A percentile compares a stretch with the other conserved stretches of the same genome.
Evolutionary conservation across 2,888 invertebrate genomes (phyloP).

Genomic region (Eristalis tenax): DNA sequence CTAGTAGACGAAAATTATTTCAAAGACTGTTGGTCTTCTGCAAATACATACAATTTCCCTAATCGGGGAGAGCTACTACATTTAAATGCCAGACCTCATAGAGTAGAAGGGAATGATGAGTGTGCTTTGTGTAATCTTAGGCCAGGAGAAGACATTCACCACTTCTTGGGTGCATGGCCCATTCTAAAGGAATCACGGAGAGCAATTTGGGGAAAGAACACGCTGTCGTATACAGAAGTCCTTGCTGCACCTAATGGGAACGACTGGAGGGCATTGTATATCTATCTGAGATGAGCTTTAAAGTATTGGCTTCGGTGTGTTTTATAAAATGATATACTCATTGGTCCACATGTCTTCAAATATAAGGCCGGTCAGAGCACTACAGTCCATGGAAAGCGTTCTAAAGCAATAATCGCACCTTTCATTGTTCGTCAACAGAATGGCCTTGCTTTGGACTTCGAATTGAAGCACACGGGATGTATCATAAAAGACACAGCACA

Average conservation of each 20-base stretch:
- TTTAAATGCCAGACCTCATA: neutral
- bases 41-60: neutral
- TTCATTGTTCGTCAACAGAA: too few species aligned
- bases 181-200: too few species aligned
- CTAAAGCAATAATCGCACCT: too few species aligned
- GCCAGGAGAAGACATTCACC: neutral
- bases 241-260: neutral
- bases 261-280: neutral
- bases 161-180: neutral
- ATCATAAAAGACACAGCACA: too few species aligned
- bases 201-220: neutral
- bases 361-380: too few species aligned
- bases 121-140: neutral
- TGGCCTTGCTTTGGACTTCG: too few species aligned
- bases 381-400: too few species aligned
- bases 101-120: neutral
- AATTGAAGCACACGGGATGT: too few species aligned
- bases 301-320: too few species aligned
- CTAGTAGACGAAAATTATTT: neutral
- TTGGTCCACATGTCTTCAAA: too few species aligned
- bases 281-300: too few species aligned
- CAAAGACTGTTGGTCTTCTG: neutral
- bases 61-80: neutral
- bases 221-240: neutral
- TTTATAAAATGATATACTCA: too few species aligned